A percentile compares a stretch with the other conserved stretches of the same genome.
Conservation (phyloP, 2,797 vertebrate genomes). For the Balearica regulorum region DNA sequence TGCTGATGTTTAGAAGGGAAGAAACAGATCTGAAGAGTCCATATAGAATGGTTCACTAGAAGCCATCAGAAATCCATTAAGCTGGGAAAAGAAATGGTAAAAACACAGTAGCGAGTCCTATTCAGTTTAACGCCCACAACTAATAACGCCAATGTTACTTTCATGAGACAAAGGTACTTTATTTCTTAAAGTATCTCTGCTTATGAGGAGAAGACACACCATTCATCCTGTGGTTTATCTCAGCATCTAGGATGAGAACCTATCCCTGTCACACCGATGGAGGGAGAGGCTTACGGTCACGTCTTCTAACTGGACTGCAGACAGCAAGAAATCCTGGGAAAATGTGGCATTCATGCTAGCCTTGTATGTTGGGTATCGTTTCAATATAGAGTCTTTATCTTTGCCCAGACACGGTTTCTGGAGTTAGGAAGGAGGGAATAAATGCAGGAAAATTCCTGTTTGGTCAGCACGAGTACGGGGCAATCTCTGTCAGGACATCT, state of each 20-base stretch:
- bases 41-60: not conserved
- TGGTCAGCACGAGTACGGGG: not conserved
- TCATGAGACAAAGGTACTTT: not conserved
- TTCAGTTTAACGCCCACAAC: not conserved
- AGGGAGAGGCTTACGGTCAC: not conserved
- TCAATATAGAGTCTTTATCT: not conserved
- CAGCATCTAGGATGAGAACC: not conserved
- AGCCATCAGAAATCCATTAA: not conserved
- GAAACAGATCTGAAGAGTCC: not conserved
- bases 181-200: not conserved
- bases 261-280: not conserved
- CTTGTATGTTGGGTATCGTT: not conserved
- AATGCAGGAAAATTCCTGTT: not conserved
- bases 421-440: not conserved
- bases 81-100: not conserved
- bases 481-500: not conserved
- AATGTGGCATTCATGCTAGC: not conserved
- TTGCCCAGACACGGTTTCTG: not conserved
- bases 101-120: not conserved
- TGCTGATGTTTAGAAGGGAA: not conserved
- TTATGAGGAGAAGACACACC: not conserved
- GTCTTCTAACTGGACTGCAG: too few relatives aligned
- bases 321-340: not conserved
- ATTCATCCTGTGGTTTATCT: not conserved
- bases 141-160: not conserved